Evolutionary conservation across 1,140 invertebrate species (phyloP), one percentile per base, ranked within the genome.

Genomic region (Drosophila ficusphila): DNA sequence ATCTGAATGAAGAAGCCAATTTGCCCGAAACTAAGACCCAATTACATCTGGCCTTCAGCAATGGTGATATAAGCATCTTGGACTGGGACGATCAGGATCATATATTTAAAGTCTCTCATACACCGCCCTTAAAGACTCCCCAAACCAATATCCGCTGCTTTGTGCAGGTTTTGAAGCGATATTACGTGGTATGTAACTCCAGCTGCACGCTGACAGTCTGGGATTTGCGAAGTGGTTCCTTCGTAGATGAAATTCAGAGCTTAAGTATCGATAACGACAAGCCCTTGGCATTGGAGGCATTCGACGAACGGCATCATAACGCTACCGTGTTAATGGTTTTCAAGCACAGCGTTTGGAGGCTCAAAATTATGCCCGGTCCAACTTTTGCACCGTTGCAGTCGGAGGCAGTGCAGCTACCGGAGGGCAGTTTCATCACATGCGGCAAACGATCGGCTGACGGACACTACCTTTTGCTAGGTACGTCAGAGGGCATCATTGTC

Each of bases 391-490:
- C 1, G 39, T 27, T 39, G 25, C 7, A 64, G 11, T 16, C 51
- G 3, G 67, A 76, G 36, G 16, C 27, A 1, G 38, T 82, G 1
- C 57, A 57, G 2, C 41, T 85, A 14, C 21, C 49, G 1, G 44
- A 68, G 6, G 49, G 31, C 18, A 29, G 39, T n/a, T 31, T 19
- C 9, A 89, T 91, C 8, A 83, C 71, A 12, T 91, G 90, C 29
- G 78, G 74, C 4, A 76, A 75, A 44, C 36, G 78, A 3, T 83
- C 88, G 1, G 16, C 49, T 2, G 88, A 89, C 4, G 53, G 61
- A 4, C 25, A 70, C 5, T 90, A 91, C 41, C 41, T 91, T 4
- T 49, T 90, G 0, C 46, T 91, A 18, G 90, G 90, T 4, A 91
- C 90, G 0, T 33, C 33, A 0, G 54, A 62, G 19, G 90, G 90